Conservation (phyloP, 2,888 invertebrate species). For the Lasioglossum vierecki region DNA sequence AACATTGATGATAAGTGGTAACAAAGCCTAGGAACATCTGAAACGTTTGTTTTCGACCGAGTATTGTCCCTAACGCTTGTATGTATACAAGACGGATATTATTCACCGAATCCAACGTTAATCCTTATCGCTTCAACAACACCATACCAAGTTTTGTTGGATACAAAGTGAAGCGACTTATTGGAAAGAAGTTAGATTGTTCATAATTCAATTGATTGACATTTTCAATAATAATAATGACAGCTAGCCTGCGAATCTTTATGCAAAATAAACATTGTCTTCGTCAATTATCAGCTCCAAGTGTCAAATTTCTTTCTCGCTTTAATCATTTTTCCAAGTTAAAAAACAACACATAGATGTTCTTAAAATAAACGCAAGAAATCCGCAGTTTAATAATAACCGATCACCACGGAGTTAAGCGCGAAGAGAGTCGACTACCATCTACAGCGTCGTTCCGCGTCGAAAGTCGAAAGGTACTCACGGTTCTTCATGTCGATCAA, state of each 20-base stretch:
- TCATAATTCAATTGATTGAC: too few species aligned
- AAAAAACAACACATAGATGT: too few species aligned
- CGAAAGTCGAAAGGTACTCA: constrained; percentile 29
- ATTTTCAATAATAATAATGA: too few species aligned
- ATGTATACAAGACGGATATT: background rate
- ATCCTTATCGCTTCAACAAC: background rate
- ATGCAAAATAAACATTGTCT: too few species aligned
- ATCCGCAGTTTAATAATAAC: background rate
- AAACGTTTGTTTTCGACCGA: background rate
- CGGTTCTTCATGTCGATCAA: constrained; percentile 39
- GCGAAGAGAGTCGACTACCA: background rate
- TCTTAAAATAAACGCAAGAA: too few species aligned
- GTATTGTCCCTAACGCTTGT: background rate
- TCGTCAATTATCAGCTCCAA: too few species aligned
- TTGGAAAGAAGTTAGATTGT: background rate
- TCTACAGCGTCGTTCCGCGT: background rate
- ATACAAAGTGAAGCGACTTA: background rate
- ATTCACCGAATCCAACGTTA: background rate
- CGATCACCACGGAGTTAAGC: background rate
- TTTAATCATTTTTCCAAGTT: too few species aligned
- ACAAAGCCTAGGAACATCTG: background rate
- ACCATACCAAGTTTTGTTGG: background rate
- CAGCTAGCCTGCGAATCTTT: too few species aligned
- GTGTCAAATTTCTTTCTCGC: too few species aligned
- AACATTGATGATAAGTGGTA: background rate